phyloP scores from a whole-genome alignment of 2,888 invertebrate genomes.

The Limnephilus lunatus region DNA sequence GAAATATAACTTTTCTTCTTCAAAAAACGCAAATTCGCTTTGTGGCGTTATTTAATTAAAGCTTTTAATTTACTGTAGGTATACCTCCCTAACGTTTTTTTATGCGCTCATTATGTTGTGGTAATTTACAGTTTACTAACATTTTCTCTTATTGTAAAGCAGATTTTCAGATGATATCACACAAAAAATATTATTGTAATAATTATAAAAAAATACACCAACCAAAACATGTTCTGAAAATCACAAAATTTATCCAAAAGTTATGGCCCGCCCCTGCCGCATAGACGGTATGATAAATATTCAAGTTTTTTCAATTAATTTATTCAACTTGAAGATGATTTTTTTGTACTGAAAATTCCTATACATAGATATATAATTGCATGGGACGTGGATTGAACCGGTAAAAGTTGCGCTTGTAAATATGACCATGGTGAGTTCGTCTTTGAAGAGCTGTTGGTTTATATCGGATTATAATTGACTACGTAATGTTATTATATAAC shows the following conservation, averaged over 20 bases:
- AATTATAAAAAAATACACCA: neutral
- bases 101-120: neutral
- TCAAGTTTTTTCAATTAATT: slow-evolving; percentile 2
- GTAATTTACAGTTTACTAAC: neutral
- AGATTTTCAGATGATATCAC: neutral
- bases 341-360: neutral
- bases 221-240: neutral
- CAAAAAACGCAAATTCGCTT: too few species aligned
- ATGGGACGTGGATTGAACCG: neutral
- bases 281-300: neutral
- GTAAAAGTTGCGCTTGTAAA: neutral
- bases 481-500: neutral
- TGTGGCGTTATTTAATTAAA: too few species aligned
- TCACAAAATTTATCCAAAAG: neutral
- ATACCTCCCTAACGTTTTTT: neutral
- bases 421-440: neutral
- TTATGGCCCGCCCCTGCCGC: neutral
- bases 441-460: neutral
- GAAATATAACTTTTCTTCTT: neutral
- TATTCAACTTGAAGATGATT: neutral
- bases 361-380: neutral
- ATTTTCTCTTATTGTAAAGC: too few species aligned
- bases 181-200: neutral
- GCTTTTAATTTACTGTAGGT: neutral
- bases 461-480: neutral